phyloP scores from a whole-genome alignment of 2,888 invertebrate species.

The Diadromus collaris region DNA sequence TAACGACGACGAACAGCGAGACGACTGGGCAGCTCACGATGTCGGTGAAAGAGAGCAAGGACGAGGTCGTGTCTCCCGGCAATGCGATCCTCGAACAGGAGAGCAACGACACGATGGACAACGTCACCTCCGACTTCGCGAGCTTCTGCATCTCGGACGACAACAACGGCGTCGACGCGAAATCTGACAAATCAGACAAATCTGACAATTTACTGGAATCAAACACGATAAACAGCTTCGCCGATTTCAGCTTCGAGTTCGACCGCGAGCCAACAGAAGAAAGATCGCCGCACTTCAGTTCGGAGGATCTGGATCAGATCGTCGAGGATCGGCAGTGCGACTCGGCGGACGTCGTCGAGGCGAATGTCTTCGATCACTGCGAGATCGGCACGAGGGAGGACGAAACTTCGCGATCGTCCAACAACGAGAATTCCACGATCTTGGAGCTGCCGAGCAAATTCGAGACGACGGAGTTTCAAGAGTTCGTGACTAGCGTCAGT shows the following conservation, averaged over 20 bases:
- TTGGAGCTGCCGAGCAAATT: constrained; percentile 33
- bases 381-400: constrained; percentile 8
- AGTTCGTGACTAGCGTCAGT: constrained; percentile 14
- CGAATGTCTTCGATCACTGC: constrained; percentile 10
- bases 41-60: constrained; percentile 23
- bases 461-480: constrained; percentile 30
- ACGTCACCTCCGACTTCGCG: constrained; percentile 57
- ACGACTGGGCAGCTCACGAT: constrained; percentile 6
- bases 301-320: constrained; percentile 57
- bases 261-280: constrained; percentile 49
- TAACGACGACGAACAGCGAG: constrained; percentile 33
- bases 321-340: neutral
- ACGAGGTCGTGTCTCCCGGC: constrained; percentile 15
- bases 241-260: constrained; percentile 64
- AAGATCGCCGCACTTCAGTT: constrained; percentile 43
- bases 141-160: constrained; percentile 61
- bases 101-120: constrained; percentile 49
- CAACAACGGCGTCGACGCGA: constrained; percentile 43
- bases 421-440: constrained; percentile 36
- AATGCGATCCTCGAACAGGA: constrained; percentile 47
- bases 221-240: constrained; percentile 59
- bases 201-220: constrained; percentile 50
- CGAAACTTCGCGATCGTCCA: constrained; percentile 37
- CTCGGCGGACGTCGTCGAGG: constrained; percentile 1
- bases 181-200: constrained; percentile 59